Conservation (phyloP, 2,113 vertebrate species). For the Anhinga anhinga region DNA sequence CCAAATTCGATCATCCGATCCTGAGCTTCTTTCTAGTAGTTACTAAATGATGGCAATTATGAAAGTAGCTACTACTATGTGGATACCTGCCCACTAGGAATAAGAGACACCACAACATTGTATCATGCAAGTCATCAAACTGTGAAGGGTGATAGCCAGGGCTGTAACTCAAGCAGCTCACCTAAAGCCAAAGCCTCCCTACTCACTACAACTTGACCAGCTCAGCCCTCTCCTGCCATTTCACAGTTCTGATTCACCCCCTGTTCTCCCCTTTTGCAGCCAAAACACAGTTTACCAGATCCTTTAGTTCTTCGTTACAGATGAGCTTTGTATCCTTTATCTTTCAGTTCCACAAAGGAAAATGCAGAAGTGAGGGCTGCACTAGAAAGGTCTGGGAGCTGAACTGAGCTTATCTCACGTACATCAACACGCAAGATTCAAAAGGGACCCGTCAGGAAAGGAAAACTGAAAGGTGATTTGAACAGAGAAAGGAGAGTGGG, state of each 20-base stretch:
- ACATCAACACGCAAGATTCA: slow-evolving; percentile 13
- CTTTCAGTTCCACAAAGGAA: slow-evolving; percentile 25
- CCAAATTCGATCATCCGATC: background rate
- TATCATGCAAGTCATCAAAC: background rate
- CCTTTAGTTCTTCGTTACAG: background rate
- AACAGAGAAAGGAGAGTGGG: background rate
- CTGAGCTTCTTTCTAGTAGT: background rate
- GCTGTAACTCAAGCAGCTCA: slow-evolving; percentile 11
- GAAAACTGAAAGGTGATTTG: slow-evolving; percentile 26
- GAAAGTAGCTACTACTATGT: background rate
- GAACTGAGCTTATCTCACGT: slow-evolving; percentile 16
- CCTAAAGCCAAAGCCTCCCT: background rate
- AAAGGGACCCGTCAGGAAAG: slow-evolving; percentile 15
- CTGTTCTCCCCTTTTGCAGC: background rate
- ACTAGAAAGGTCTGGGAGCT: slow-evolving; percentile 26
- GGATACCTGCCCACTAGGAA: background rate
- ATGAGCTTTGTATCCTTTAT: background rate
- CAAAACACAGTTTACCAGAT: background rate
- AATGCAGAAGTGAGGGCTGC: background rate
- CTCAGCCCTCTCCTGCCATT: background rate
- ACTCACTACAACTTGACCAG: background rate
- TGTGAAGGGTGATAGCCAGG: background rate
- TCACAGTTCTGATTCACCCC: background rate
- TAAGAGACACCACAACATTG: background rate
- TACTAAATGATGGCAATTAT: background rate